Conservation (phyloP, 2,797 vertebrate genomes). For the Adrianichthys oophorus region DNA sequence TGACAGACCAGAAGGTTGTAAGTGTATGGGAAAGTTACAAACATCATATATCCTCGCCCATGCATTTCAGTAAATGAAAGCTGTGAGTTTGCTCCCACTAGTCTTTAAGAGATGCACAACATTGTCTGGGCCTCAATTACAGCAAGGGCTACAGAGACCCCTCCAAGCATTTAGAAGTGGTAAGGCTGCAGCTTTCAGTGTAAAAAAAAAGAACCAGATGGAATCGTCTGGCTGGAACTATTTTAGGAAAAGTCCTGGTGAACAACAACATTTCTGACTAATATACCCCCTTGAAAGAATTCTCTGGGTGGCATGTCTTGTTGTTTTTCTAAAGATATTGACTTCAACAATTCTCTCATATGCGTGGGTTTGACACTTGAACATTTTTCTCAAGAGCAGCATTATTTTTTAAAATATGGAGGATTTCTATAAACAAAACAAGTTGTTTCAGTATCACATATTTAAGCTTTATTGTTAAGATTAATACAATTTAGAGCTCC, state of each 20-base stretch:
- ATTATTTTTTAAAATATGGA: too few species aligned
- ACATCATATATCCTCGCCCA: constrained; percentile 11
- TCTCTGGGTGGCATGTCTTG: constrained; percentile 26
- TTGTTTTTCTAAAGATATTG: constrained; percentile 34
- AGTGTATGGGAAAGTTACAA: constrained; percentile 8
- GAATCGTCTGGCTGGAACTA: constrained; percentile 46
- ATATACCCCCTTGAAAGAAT: constrained; percentile 38
- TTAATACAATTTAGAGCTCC: too few species aligned
- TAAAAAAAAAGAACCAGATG: constrained; percentile 34
- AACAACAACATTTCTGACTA: constrained; percentile 43
- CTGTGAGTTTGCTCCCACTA: constrained; percentile 18
- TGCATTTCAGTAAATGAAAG: constrained; percentile 46
- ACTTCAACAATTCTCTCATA: constrained; percentile 30
- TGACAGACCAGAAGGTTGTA: constrained; percentile 1
- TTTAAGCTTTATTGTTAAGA: too few species aligned
- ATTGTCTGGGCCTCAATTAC: constrained; percentile 46
- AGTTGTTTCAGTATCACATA: constrained; percentile 8
- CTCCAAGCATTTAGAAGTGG: constrained; percentile 50
- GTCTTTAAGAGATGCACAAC: constrained; percentile 38
- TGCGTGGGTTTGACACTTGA: constrained; percentile 22
- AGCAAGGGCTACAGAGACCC: constrained; percentile 35
- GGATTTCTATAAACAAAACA: constrained; percentile 16
- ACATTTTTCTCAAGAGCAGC: too few species aligned
- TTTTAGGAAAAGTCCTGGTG: constrained; percentile 28
- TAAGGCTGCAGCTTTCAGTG: constrained; percentile 22